Percentiles rank a stretch among this genome's conserved stretches.
These are phyloP conservation scores for Nothocercus nigrocapillus DNA, from an alignment of 2,113 vertebrate genomes.

Conservation along the genomic window DNA sequence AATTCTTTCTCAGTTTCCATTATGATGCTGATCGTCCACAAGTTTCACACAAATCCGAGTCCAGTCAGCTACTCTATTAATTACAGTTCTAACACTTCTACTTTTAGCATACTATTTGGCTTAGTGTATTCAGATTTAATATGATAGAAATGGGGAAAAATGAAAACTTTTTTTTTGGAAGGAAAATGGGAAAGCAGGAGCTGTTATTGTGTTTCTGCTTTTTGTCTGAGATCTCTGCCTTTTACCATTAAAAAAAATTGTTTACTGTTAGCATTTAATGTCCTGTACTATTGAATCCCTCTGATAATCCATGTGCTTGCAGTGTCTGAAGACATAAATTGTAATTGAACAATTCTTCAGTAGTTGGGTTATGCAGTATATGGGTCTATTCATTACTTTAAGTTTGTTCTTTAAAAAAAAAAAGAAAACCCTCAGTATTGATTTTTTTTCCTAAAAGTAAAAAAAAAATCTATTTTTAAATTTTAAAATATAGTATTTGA, in stretches of 20 bases:
- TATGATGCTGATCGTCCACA: background rate
- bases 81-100: background rate
- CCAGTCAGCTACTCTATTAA: background rate
- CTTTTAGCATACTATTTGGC: background rate
- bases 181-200: too few species aligned
- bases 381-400: background rate
- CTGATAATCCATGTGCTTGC: background rate
- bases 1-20: background rate
- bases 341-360: background rate
- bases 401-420: background rate
- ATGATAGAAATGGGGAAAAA: background rate
- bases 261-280: background rate
- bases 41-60: background rate
- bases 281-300: background rate
- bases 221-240: background rate
- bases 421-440: background rate
- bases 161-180: too few species aligned
- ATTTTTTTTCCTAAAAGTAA: background rate
- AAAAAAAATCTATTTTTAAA: background rate
- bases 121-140: background rate
- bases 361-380: too few species aligned
- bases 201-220: background rate
- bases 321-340: background rate
- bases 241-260: background rate
- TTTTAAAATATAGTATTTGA: background rate